Base-by-base conservation (phyloP, 2,113 vertebrate genomes). In the Siniperca chuatsi region DNA sequence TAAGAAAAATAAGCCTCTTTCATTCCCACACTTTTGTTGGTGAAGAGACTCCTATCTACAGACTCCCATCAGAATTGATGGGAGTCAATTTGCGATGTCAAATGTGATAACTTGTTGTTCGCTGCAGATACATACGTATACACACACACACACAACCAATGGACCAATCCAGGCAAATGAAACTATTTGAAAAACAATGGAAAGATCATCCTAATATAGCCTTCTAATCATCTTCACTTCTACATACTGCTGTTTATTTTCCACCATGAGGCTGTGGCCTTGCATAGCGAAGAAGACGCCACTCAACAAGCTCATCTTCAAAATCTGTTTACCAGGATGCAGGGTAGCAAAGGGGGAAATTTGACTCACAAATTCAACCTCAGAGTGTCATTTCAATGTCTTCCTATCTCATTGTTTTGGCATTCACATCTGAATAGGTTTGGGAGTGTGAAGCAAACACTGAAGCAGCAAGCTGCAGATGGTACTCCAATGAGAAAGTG, bases 361-460 rank as follows among this genome's bases (percentile, higher is more conserved):
- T 78, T 91, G 90, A 94, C 91, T 93, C 86, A 84, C 87, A 94
- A 90, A 94, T 95, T 86, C 89, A 66, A 64, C 77, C 89, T 91
- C 83, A 33, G 85, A 82, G 85, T 73, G 64, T 72, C 74, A 68
- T 90, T 92, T 93, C 91, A 90, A 54, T 62, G 86, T 92, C 90
- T 82, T 80, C 82, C 85, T 71, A 79, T 87, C 92, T 90, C 92
- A 94, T 91, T 92, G 90, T 95, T 93, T 90, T 93, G 91, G 92
- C 90, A 79, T 81, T 83, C 84, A 37, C 81, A 70, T 90, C 83
- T 90, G 87, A 93, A 91, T 75, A 80, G 90, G 82, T 85, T 70
- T 48, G 88, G 91, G 84, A 93, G 86, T 70, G 90, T 23, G 78
- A 90, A 76, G 82, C 83, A 87, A 92, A 92, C 89, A 87, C 37